These are phyloP conservation scores for Petrolisthes manimaculis DNA, from an alignment of 2,888 invertebrate genomes.

Conservation along the genomic window DNA sequence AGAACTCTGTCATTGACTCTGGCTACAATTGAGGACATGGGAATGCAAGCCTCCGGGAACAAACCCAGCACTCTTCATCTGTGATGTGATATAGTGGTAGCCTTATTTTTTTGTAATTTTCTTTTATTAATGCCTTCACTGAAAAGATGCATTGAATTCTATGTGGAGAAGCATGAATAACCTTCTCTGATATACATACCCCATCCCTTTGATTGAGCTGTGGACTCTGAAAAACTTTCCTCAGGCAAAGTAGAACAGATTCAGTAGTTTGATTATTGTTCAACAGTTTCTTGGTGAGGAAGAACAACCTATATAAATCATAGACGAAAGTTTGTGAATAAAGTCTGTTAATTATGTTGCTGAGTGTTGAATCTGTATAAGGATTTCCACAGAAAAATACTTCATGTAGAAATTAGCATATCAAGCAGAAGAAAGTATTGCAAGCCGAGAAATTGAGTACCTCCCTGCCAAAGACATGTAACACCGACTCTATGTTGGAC, in stretches of 20 bases:
- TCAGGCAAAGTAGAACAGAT: slow-evolving; percentile 56
- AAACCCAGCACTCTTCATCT: slow-evolving; percentile 62
- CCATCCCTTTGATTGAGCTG: slow-evolving; percentile 42
- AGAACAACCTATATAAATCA: slow-evolving; percentile 31
- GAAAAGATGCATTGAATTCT: slow-evolving; percentile 39
- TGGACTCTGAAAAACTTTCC: slow-evolving; percentile 52
- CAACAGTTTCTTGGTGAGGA: slow-evolving; percentile 41
- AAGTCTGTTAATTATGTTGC: slow-evolving; percentile 38
- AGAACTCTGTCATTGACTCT: slow-evolving; percentile 25
- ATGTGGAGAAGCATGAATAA: slow-evolving; percentile 2
- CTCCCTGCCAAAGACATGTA: slow-evolving; percentile 53
- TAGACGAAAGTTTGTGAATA: slow-evolving; percentile 42
- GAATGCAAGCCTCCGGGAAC: slow-evolving; percentile 53
- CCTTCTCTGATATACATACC: slow-evolving; percentile 38
- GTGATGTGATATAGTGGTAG: slow-evolving; percentile 61
- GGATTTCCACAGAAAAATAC: slow-evolving; percentile 33
- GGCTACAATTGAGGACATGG: slow-evolving; percentile 20
- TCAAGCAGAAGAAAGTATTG: slow-evolving; percentile 34
- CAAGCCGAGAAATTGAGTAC: slow-evolving; percentile 32
- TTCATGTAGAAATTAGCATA: slow-evolving; percentile 48
- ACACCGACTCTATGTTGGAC: slow-evolving; percentile 1
- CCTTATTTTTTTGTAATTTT: slow-evolving; percentile 55
- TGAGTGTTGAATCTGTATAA: too few species aligned
- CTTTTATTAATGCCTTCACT: slow-evolving; percentile 44
- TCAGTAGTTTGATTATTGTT: slow-evolving; percentile 42